A percentile compares a stretch with the other conserved stretches of the same genome.
phyloP scores from a whole-genome alignment of 1,140 invertebrate species.

The Mya arenaria region DNA sequence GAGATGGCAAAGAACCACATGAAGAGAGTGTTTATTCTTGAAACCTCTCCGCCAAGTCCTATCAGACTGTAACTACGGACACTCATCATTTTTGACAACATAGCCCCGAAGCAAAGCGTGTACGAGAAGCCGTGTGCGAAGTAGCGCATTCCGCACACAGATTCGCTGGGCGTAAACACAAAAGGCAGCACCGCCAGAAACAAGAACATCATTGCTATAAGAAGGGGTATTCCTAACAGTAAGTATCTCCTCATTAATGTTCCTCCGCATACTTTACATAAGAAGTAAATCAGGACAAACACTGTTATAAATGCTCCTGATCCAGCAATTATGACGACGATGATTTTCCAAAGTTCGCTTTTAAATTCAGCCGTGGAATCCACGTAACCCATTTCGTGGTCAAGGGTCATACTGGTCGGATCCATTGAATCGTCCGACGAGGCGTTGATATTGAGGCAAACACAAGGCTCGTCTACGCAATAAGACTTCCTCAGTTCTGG shows the following conservation, averaged over 20 bases:
- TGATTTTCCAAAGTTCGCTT: slow-evolving; percentile 66
- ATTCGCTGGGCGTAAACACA: slow-evolving; percentile 80
- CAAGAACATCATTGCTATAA: slow-evolving; percentile 81
- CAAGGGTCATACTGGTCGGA: not conserved
- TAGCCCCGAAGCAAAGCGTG: slow-evolving; percentile 83
- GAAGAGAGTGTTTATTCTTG: slow-evolving; percentile 84
- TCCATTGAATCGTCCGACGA: not conserved
- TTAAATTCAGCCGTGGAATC: slow-evolving; percentile 62
- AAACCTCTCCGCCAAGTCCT: slow-evolving; percentile 85
- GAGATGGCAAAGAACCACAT: slow-evolving; percentile 83
- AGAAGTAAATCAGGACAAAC: slow-evolving; percentile 82
- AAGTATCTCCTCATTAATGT: slow-evolving; percentile 84
- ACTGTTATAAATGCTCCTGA: slow-evolving; percentile 78
- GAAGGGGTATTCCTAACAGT: slow-evolving; percentile 82
- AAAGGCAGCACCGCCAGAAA: slow-evolving; percentile 83
- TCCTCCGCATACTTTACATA: slow-evolving; percentile 82
- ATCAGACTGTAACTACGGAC: slow-evolving; percentile 84
- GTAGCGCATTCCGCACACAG: slow-evolving; percentile 82
- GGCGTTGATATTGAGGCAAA: slow-evolving; percentile 53
- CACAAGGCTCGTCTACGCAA: slow-evolving; percentile 59
- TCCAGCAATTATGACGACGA: slow-evolving; percentile 64
- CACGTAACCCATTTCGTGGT: slow-evolving; percentile 44
- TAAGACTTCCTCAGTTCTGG: slow-evolving; percentile 33
- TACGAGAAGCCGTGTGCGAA: slow-evolving; percentile 83
- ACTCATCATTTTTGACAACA: slow-evolving; percentile 84